Conservation (phyloP, 1,140 invertebrate genomes). For the Papilio aristodemus region DNA sequence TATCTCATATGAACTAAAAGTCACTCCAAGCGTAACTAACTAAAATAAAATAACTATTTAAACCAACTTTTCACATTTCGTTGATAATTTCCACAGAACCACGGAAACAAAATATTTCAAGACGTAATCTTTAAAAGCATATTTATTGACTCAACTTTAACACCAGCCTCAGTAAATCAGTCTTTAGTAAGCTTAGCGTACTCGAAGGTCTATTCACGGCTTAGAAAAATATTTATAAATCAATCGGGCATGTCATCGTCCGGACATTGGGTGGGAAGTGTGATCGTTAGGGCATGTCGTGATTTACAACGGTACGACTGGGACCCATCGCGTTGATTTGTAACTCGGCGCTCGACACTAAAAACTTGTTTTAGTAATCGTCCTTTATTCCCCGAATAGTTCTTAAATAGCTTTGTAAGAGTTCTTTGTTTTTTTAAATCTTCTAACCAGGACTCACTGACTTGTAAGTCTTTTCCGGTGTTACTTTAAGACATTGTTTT, state of each 20-base stretch:
- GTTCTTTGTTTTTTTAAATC: slow-evolving; percentile 34
- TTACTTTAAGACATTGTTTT: too few relatives aligned
- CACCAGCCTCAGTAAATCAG: slow-evolving; percentile 7
- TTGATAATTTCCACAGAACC: neutral
- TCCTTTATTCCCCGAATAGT: slow-evolving; percentile 50
- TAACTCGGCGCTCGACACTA: slow-evolving; percentile 54
- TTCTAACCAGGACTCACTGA: too few relatives aligned
- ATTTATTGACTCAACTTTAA: slow-evolving; percentile 1
- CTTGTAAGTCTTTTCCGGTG: too few relatives aligned
- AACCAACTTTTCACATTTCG: neutral
- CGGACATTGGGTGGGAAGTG: slow-evolving; percentile 30
- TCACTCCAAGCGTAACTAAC: too few relatives aligned
- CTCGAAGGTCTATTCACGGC: neutral
- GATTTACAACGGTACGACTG: slow-evolving; percentile 44
- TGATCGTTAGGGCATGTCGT: slow-evolving; percentile 40
- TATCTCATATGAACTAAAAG: too few relatives aligned
- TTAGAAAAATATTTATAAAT: slow-evolving; percentile 30
- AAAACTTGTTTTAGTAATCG: slow-evolving; percentile 54
- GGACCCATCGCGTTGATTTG: slow-evolving; percentile 55
- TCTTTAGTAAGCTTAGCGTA: slow-evolving; percentile 12
- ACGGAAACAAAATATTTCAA: neutral
- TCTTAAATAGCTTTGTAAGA: slow-evolving; percentile 42
- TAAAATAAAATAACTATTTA: too few relatives aligned
- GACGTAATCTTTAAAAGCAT: neutral
- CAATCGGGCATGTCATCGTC: slow-evolving; percentile 31